A percentile compares a stretch with the other conserved stretches of the same genome.
Conservation (phyloP, 2,888 invertebrate genomes). For the Drosophila affinis region DNA sequence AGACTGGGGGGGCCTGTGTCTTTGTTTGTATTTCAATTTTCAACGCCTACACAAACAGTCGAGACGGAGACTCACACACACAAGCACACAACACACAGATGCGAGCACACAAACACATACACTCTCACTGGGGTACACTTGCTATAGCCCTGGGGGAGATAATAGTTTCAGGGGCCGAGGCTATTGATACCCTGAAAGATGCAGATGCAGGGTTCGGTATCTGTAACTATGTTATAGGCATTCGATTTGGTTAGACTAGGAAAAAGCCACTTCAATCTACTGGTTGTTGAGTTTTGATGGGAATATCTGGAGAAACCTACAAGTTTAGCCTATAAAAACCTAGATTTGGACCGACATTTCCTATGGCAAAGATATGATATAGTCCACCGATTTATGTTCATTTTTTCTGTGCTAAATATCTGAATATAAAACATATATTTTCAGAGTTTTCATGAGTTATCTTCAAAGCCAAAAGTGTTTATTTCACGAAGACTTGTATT, state of each 20-base stretch:
- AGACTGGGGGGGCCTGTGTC: conserved; percentile 25
- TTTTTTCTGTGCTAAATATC: background rate
- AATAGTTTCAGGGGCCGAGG: background rate
- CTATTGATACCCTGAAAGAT: background rate
- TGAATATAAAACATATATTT: too few species aligned
- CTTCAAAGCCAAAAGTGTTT: background rate
- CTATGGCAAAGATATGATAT: background rate
- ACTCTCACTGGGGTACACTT: background rate
- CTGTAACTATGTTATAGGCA: too few species aligned
- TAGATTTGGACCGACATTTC: background rate
- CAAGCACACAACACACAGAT: background rate
- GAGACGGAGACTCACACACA: conserved; percentile 28
- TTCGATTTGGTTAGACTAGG: too few species aligned
- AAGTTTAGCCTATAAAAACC: background rate
- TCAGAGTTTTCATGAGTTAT: too few species aligned
- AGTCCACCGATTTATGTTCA: too few species aligned
- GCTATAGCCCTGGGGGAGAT: background rate
- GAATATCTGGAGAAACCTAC: background rate
- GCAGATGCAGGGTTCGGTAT: background rate
- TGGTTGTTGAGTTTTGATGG: background rate
- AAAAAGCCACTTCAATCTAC: background rate
- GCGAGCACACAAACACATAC: background rate
- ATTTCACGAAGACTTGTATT: background rate
- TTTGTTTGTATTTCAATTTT: conserved; percentile 74
- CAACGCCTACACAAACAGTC: conserved; percentile 69